These are phyloP conservation scores for Scaptomyza pallida DNA, from an alignment of 1,140 invertebrate species.

Conservation along the genomic window DNA sequence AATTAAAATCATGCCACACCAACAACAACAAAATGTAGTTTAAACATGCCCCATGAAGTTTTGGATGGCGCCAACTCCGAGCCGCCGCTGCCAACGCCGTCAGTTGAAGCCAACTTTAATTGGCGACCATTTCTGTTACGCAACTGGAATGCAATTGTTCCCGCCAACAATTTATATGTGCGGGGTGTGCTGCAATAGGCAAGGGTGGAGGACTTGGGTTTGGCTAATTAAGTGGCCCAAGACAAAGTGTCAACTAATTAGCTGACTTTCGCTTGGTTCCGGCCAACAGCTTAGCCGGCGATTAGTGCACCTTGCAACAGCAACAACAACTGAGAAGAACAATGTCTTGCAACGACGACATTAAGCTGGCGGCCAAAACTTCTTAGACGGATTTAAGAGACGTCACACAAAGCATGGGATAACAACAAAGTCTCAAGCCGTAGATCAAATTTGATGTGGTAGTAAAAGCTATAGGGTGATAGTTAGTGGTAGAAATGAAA, in stretches of 20 bases:
- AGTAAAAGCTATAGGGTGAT: no score
- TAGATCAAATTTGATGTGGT: no score
- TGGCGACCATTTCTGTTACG: conserved; percentile 79
- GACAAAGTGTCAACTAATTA: conserved; percentile 80
- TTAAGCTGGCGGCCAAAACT: conserved; percentile 64
- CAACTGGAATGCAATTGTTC: conserved; percentile 82
- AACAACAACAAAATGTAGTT: conserved; percentile 67
- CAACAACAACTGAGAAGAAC: conserved; percentile 54
- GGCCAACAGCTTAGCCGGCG: conserved; percentile 62
- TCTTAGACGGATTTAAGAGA: conserved; percentile 65
- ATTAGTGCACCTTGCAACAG: conserved; percentile 68
- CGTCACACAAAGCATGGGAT: conserved; percentile 34
- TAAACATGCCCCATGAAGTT: conserved; percentile 72
- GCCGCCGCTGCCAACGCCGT: no score
- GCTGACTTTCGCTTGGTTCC: conserved; percentile 55
- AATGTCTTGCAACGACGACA: conserved; percentile 63
- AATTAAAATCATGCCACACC: conserved; percentile 69
- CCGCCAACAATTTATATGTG: conserved; percentile 76
- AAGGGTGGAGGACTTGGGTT: not conserved
- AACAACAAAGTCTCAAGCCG: conserved; percentile 39
- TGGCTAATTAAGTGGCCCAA: conserved; percentile 78
- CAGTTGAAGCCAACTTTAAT: conserved; percentile 72
- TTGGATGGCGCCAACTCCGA: conserved; percentile 61
- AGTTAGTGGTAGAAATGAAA: no score
- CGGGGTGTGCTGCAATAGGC: conserved; percentile 63